Conservation (phyloP, 2,888 invertebrate genomes). For the Drosophila anomalipes region DNA sequence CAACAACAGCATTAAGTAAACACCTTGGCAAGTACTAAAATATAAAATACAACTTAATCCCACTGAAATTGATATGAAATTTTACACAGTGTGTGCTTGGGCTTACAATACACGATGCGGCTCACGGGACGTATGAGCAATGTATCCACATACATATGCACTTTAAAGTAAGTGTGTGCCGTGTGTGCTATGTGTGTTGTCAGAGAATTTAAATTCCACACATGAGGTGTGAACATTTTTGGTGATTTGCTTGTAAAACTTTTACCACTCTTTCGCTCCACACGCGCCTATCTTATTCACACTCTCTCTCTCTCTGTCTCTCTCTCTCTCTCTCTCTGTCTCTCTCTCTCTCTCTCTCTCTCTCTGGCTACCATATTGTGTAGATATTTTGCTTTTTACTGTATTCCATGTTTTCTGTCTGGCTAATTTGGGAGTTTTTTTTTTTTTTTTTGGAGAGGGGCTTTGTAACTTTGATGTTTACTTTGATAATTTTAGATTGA, state of each 20-base stretch:
- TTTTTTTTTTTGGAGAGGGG: constrained; percentile 10
- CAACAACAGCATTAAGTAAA: constrained; percentile 40
- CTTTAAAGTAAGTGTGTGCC: constrained; percentile 6
- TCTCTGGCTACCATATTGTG: constrained; percentile 31
- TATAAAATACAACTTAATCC: constrained; percentile 81
- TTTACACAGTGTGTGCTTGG: constrained; percentile 46
- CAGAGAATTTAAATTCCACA: constrained; percentile 73
- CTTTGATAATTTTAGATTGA: constrained; percentile 78
- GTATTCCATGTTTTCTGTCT: constrained; percentile 24
- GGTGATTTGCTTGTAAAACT: constrained; percentile 47
- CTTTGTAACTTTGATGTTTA: constrained; percentile 70
- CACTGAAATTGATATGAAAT: constrained; percentile 76
- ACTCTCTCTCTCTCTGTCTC: neutral
- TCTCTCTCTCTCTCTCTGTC: neutral
- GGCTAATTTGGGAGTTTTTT: constrained; percentile 58
- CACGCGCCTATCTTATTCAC: neutral
- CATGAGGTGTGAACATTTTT: constrained; percentile 72
- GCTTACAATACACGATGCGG: constrained; percentile 27
- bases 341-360: neutral
- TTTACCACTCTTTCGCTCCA: constrained; percentile 31
- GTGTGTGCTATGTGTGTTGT: constrained; percentile 7
- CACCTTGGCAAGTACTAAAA: constrained; percentile 76
- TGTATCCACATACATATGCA: constrained; percentile 12
- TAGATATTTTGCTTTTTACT: constrained; percentile 26
- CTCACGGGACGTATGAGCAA: constrained; percentile 49